Base-by-base conservation (phyloP, 2,888 invertebrate genomes). In the Mechanitis mazaeus region DNA sequence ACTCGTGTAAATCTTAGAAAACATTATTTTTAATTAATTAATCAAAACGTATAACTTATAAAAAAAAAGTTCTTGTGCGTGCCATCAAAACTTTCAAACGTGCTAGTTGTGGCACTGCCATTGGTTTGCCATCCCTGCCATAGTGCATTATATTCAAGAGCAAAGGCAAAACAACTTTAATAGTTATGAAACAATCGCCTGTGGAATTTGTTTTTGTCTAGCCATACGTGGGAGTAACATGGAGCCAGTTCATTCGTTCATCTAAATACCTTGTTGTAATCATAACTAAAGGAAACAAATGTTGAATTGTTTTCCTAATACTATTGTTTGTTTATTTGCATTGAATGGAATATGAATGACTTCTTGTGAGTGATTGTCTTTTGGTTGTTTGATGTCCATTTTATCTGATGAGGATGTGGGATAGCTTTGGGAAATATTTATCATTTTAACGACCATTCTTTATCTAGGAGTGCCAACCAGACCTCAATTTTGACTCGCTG, bases 251-350 rank as follows among this genome's bases (percentile, higher is more conserved):
- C 45, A 35, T 59, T 59, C 59, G 35, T 56, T 63, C 62, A 56
- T 59, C 38, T 63, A 35, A 63, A 56, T 54, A 54, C 62, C 45
- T 50, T 35, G 45, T 58, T 55, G 12, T 33, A 56, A 59, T 55
- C 45, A 54, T 54, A 53, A 46, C 59, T 59, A 67, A 64, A 65
- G 67, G 67, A 64, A 67, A 62, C 60, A 64, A 55, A 57, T 55
- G 56, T 31, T 74, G 72, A 75, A 71, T 70, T 71, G 68, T 69
- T 68, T 64, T 69, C 65, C 68, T 67, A 69, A 68, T 70, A 62
- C 71, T 65, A 72, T 72, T 74, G 74, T 75, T 72, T 76, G 74
- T 75, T 72, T 76, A 71, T 75, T 75, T 75, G 71, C 73, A 73
- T 75, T 75, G 71, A 74, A 72, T 71, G 64, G 69, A 58, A 62